Base-by-base conservation (phyloP, 2,888 invertebrate genomes). In the Leucania comma region DNA sequence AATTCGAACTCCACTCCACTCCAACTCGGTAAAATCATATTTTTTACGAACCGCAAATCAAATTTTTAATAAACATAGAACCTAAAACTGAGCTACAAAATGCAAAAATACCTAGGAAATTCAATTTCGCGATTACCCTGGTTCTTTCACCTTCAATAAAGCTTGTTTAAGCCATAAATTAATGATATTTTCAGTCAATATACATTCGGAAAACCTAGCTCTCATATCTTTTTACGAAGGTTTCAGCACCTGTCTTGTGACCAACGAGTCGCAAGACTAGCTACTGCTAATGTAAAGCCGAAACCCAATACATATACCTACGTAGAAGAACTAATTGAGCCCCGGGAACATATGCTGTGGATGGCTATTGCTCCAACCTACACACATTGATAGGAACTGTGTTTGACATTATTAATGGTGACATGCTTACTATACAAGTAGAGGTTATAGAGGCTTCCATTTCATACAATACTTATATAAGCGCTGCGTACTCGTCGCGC, bases 361-460 rank as follows among this genome's bases (percentile, higher is more conserved):
- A 62, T 67, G 58, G 63, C 72, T 78, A 78, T 78, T 82, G 67
- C 82, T 57, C 54, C 29, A 22, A 61, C 60, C 51, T 32, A 62
- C 26, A 51, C 56, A 76, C 53, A 26, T 12, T 62, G 57, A 73
- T 57, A 22, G 24, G 56, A n/a, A 50, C 67, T 82, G 63, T 53
- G 79, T 65, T 32, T 66, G 61, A 61, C 82, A 58, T 78, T 67
- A 72, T 78, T 72, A 59, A 78, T 72, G 38, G 14, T 24, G 35
- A 59, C 56, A 56, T 20, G 14, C 22, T 26, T 17, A 26, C 22
- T 38, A 48, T 59, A 72, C 24, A 53, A 46, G 24, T 4, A 48
- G 1, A 42, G n/a, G 24, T 26, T 24, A 32, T 17, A 46, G 17
- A 22, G 12, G 6, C 20, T 38, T n/a, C 9, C 22, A 29, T 24